Base-by-base conservation (phyloP, 2,888 invertebrate genomes). In the Allophyes oxyacanthae region DNA sequence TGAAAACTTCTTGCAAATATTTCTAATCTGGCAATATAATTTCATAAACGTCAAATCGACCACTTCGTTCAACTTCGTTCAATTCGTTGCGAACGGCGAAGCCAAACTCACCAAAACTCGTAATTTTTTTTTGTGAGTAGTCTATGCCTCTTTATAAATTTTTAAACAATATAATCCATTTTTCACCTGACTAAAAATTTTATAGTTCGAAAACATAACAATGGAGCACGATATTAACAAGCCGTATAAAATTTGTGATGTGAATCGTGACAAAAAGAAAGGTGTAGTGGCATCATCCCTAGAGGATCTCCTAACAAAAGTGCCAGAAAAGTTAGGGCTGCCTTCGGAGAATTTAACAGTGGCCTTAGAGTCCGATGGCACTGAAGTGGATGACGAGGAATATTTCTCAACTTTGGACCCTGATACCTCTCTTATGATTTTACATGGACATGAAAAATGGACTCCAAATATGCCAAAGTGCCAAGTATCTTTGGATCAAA, bases 351-450 rank as follows among this genome's bases (percentile, higher is more conserved):
- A 95, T 70, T 93, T 98, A 57, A 97, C 97, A 50, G 97, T 98
- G 57, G 98, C 98, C 34, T 92, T 99, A 73, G 99, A 99, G 86
- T 96, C 96, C 44, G 99, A 99, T 92, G 99, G 99, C 30, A 99
- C 99, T 0, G 98, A 99, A 94, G 97, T 99, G 45, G 98, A 99
- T 79, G 98, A 99, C 83, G 98, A 99, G 86, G 98, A 98, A 85
- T 99, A 98, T 89, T 99, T 99, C 88, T 97, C 96, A 43, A 98
- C 98, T 2, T 93, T 99, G 66, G 98, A 98, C 78, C 96, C 96
- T 68, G 98, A 99, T 81, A 98, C 98, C 13, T 96, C 96, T 80
- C 94, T 98, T 64, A 98, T 98, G 96, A 95, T 98, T 45, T 94
- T 98, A 48, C 95, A 95, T 67, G 96, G 96, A 6, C 95, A 95